A percentile compares a stretch with the other conserved stretches of the same genome.
Evolutionary conservation across 1,140 invertebrate species (phyloP).

Genomic region (Geopemphigus sp.): DNA sequence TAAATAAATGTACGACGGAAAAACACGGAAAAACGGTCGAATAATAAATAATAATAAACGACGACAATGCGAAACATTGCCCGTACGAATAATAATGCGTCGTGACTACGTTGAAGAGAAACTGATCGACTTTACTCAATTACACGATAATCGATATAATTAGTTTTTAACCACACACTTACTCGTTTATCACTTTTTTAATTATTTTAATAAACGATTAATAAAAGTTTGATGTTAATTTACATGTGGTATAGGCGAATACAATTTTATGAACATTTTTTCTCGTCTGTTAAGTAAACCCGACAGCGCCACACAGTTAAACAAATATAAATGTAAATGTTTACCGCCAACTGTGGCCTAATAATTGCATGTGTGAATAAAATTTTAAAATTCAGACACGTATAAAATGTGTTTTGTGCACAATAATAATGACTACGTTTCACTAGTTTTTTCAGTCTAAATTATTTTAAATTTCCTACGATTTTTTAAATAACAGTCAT

Average conservation of each 20-base stretch:
- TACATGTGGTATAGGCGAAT: neutral
- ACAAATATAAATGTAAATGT: slow-evolving; percentile 42
- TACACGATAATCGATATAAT: neutral
- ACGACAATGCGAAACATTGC: too few species aligned
- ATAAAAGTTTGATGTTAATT: neutral
- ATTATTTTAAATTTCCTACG: slow-evolving; percentile 4
- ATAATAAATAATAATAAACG: too few species aligned
- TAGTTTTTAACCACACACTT: neutral
- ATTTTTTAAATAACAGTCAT: neutral
- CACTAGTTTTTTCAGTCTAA: slow-evolving; percentile 13
- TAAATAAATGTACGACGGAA: neutral
- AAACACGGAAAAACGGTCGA: neutral
- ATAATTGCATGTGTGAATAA: slow-evolving; percentile 19
- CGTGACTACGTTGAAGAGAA: neutral
- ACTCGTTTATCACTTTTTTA: neutral
- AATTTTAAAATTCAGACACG: slow-evolving; percentile 42
- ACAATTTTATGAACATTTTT: neutral
- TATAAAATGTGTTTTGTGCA: slow-evolving; percentile 35
- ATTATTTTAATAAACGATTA: neutral
- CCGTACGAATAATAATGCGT: neutral
- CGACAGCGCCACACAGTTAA: slow-evolving; percentile 27
- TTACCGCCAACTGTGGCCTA: slow-evolving; percentile 27
- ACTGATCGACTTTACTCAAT: neutral
- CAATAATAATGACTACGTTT: slow-evolving; percentile 26
- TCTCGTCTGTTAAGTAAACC: slow-evolving; percentile 35